Base-by-base conservation (phyloP, 2,113 vertebrate genomes). In the Myrmophylax atrothorax region DNA sequence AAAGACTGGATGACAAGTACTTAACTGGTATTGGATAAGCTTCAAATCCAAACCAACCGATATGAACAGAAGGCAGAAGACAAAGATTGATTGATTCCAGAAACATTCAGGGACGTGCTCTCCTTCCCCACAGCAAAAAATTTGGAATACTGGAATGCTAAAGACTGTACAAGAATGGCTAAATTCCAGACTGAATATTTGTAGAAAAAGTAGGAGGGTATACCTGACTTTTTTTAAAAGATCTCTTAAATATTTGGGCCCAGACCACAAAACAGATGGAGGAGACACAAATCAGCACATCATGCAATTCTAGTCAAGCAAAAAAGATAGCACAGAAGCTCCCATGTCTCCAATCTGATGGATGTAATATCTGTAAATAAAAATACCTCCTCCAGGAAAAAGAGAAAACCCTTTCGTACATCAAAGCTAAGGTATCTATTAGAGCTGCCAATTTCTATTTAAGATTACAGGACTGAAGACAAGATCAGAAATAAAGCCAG, bases 391-490 rank as follows among this genome's bases (percentile, higher is more conserved):
- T 73, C 55, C 70, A 70, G 26, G 63, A 86, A 85, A 84, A 25
- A 84, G 42, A 86, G 38, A 74, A 37, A 92, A 81, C 8, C 15
- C 23, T 86, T 81, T 89, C 2, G 2, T 42, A 58, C 33, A 86
- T 63, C 68, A 90, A 93, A 83, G 56, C 47, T 84, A 67, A 82
- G 53, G 35, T 16, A 91, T 78, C 35, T 93, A 90, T 85, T 69
- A 91, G 25, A 92, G 33, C 28, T 78, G 56, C 8, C 83, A 72
- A 81, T 84, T 94, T 93, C 90, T 89, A 49, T 81, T 84, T 10
- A 84, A 87, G 80, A 90, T 78, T 76, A 90, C 50, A 94, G 75
- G 50, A 93, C 37, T 85, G 84, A 95, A 87, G 49, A 58, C 20
- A 22, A 95, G 62, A 87, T 55, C 49, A 93, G 24, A 94, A 94